Conservation (phyloP, 1,140 invertebrate species). For the Procambarus clarkii region DNA sequence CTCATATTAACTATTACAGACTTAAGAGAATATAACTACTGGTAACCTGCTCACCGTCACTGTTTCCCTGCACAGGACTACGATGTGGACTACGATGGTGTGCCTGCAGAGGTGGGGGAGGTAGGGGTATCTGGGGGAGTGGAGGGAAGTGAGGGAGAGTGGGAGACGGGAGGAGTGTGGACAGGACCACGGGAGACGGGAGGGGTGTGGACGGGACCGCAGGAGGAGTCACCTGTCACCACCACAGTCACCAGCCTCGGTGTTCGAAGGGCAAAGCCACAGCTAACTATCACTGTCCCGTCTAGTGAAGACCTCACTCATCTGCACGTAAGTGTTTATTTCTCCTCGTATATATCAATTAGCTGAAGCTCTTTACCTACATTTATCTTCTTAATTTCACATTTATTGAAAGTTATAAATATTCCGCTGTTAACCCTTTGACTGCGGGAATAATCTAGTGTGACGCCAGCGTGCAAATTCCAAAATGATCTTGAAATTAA, state of each 20-base stretch:
- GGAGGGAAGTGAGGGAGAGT: constrained; percentile 42
- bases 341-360: neutral
- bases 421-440: too few species aligned
- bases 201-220: constrained; percentile 43
- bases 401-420: too few species aligned
- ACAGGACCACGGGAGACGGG: constrained; percentile 37
- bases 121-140: neutral
- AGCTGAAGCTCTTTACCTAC: too few species aligned
- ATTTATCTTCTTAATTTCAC: too few species aligned
- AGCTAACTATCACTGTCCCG: constrained; percentile 60
- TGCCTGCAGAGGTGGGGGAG: constrained; percentile 22
- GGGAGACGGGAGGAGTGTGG: constrained; percentile 54
- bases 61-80: constrained; percentile 28
- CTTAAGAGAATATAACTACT: too few species aligned
- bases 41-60: too few species aligned
- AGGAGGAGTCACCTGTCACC: neutral
- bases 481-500: too few species aligned
- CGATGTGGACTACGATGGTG: constrained; percentile 53
- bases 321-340: neutral
- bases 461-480: too few species aligned
- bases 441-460: too few species aligned
- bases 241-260: constrained; percentile 21
- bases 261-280: constrained; percentile 43
- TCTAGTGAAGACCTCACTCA: constrained; percentile 57
- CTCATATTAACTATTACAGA: too few species aligned